Base-by-base conservation (phyloP, 1,140 invertebrate genomes). In the Bathynomus jamesi region DNA sequence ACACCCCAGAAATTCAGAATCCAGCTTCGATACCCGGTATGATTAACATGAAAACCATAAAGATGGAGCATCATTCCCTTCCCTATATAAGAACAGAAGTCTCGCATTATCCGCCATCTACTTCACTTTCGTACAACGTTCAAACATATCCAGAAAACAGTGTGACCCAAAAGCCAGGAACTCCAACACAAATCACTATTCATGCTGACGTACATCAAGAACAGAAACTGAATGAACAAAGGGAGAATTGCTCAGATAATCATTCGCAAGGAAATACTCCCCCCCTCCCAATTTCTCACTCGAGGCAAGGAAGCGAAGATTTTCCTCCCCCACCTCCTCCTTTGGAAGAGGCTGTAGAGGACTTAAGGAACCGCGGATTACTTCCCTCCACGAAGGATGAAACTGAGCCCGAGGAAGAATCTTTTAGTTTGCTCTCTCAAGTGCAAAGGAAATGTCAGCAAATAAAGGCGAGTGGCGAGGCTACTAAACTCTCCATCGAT, bases 241-340 rank as follows among this genome's bases (percentile, higher is more conserved):
- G 21, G 21, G 40, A 53, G 2, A 53, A 53, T 5, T 17, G 21
- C 13, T 21, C 13, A 1, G 40, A 53, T 17, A n/a, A n/a, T n/a
- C n/a, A n/a, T n/a, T n/a, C n/a, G n/a, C n/a, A n/a, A n/a, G n/a
- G n/a, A n/a, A n/a, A n/a, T n/a, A n/a, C n/a, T n/a, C 2, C 32
- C 21, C 67, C 53, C 65, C 65, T 65, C 7, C 61, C 65, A 60
- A 87, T 86, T 0, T 86, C 88, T 46, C 91, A 94, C 80, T 93
- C 91, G 0, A 85, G 91, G 69, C 91, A 94, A 81, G 86, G 89
- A 0, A 93, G 91, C 82, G 91, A 93, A 82, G 92, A 94, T 76
- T 94, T 94, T 78, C 92, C 91, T 32, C 91, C 91, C 24, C 92
- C 92, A 30, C 92, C 92, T 2, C 88, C 91, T 0, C 89, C 89